Evolutionary conservation across 2,113 vertebrate genomes (phyloP), one percentile per base, ranked within the genome.

Genomic region (Lynx canadensis): DNA sequence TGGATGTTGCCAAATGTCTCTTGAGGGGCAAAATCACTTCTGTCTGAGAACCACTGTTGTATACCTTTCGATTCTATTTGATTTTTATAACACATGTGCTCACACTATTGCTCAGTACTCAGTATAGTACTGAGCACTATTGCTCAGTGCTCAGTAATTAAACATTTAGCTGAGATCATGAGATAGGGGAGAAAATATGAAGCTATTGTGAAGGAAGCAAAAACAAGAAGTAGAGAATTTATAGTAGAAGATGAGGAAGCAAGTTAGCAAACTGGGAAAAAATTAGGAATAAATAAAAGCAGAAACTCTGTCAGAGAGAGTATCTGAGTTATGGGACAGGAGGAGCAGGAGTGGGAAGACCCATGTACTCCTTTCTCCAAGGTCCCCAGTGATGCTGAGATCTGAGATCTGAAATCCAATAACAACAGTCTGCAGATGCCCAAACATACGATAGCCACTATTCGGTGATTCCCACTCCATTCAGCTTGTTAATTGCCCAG

Each of bases 161-260:
- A 96, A 74, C 48, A 87, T 69, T 79, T 82, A 82, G 55, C 76
- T 29, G n/a, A 95, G 48, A 57, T 91, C 88, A 81, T 74, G 36
- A 71, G 71, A 89, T 83, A 88, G 33, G 94, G 78, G 69, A 86
- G 78, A 83, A 94, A 95, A 87, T 33, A 21, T 5, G 38, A 83
- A 78, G 48, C 33, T 83, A 52, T 18, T 52, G 36, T 52, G 81
- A 73, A 73, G 76, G 74, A 90, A 88, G 71, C 71, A 89, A 79
- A 85, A 84, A 69, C 52, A 65, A 57, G 74, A 87, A 71, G 1
- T 11, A 92, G 79, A 73, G 14, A 63, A 66, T 27, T 36, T 16
- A 80, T 5, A 68, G 2, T 52, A 89, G 80, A 94, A 13, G 71
- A 66, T 4, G 38, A 78, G 50, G 50, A 85, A 71, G 66, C 25